A percentile compares a stretch with the other conserved stretches of the same genome.
phyloP scores from a whole-genome alignment of 2,113 vertebrate genomes.

The Pteronura brasiliensis region DNA sequence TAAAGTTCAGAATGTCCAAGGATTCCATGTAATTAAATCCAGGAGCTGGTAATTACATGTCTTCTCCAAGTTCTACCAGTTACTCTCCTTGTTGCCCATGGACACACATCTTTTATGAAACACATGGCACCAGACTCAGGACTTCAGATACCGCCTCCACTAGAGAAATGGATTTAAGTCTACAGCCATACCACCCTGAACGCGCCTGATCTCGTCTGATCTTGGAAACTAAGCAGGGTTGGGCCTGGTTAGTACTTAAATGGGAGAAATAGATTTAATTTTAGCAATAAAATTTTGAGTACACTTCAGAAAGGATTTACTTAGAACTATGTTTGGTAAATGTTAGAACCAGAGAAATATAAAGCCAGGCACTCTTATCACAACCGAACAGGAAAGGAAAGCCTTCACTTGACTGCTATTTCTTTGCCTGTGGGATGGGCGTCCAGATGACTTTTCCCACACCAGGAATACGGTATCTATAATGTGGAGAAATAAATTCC shows the following conservation, averaged over 20 bases:
- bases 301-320: no score
- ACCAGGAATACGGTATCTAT: background rate
- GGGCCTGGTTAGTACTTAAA: no score
- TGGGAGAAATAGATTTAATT: slow-evolving; percentile 33
- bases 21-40: slow-evolving; percentile 55
- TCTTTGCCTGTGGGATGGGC: background rate
- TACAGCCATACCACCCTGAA: no score
- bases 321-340: background rate
- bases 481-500: no score
- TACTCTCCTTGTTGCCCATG: background rate
- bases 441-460: background rate
- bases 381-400: background rate
- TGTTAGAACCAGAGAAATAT: background rate
- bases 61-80: background rate
- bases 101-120: background rate
- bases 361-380: background rate
- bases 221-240: no score
- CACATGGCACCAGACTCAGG: slow-evolving; percentile 1
- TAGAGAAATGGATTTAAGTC: slow-evolving; percentile 39
- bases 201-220: no score
- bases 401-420: background rate
- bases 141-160: background rate
- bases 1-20: slow-evolving; percentile 54
- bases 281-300: slow-evolving; percentile 28
- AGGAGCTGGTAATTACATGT: slow-evolving; percentile 36